Evolutionary conservation across 1,140 invertebrate species (phyloP).

Genomic region (Acromyrmex charruanus): DNA sequence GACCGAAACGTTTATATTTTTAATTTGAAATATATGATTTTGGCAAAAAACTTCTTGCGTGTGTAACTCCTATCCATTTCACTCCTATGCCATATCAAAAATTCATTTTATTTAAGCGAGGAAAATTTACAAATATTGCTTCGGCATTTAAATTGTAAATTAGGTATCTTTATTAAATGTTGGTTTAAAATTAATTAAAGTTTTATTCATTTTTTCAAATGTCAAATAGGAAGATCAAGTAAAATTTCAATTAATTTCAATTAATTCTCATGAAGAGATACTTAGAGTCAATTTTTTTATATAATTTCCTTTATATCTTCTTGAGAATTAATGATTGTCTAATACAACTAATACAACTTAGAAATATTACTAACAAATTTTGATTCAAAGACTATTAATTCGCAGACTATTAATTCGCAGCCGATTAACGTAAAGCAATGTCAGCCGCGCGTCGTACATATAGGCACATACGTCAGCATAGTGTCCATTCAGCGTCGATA

Average conservation of each 20-base stretch:
- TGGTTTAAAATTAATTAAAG: background rate
- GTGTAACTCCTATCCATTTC: too few species aligned
- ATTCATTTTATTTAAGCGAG: background rate
- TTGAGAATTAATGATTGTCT: background rate
- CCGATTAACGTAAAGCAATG: slow-evolving; percentile 1
- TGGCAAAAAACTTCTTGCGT: too few species aligned
- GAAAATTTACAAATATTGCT: background rate
- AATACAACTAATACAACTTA: too few species aligned
- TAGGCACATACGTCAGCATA: slow-evolving; percentile 41
- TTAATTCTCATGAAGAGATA: background rate
- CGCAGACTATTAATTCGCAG: background rate
- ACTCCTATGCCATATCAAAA: too few species aligned
- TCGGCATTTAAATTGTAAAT: background rate
- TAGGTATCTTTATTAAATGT: background rate
- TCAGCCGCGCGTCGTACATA: slow-evolving; percentile 34
- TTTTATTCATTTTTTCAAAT: too few species aligned
- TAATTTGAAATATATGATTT: too few species aligned
- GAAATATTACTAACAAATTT: background rate
- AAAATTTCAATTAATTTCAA: background rate
- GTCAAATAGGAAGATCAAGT: background rate
- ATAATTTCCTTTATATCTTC: background rate
- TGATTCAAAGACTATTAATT: background rate
- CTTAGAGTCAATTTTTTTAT: background rate
- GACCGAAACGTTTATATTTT: too few species aligned
- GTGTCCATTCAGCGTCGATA: slow-evolving; percentile 71